Evolutionary conservation across 2,888 invertebrate genomes (phyloP).

Genomic region (Myathropa florea): DNA sequence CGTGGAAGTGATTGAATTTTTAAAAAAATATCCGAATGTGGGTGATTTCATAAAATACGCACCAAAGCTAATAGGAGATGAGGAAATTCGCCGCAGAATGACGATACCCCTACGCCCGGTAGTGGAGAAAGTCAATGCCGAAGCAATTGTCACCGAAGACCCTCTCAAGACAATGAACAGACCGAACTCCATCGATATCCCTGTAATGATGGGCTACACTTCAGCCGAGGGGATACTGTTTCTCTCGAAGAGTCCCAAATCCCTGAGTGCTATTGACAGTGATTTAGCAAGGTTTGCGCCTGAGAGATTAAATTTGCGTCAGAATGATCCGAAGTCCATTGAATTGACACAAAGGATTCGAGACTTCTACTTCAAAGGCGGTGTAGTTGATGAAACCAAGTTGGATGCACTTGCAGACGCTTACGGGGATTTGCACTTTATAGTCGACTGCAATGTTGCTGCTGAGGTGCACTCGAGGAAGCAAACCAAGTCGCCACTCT

Average conservation of each 20-base stretch:
- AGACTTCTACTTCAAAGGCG: conserved; percentile 81
- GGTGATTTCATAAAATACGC: conserved; percentile 73
- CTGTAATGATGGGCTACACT: conserved; percentile 82
- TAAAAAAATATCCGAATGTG: conserved; percentile 68
- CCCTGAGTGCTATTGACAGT: conserved; percentile 73
- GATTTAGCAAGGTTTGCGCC: conserved; percentile 77
- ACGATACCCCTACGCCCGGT: conserved; percentile 77
- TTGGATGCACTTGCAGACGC: conserved; percentile 81
- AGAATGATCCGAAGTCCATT: conserved; percentile 70
- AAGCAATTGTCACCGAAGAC: conserved; percentile 74
- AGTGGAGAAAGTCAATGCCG: conserved; percentile 75
- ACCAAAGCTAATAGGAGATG: conserved; percentile 72
- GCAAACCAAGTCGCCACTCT: conserved; percentile 80
- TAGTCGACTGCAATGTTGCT: conserved; percentile 74
- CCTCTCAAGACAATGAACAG: conserved; percentile 81
- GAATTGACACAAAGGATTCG: conserved; percentile 74
- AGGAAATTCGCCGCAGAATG: conserved; percentile 76
- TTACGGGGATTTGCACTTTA: conserved; percentile 81
- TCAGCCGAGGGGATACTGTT: conserved; percentile 82
- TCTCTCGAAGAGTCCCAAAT: conserved; percentile 71
- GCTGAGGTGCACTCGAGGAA: conserved; percentile 75
- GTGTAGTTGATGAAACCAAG: conserved; percentile 77
- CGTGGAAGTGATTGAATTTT: conserved; percentile 56
- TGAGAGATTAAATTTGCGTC: conserved; percentile 73
- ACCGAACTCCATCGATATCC: conserved; percentile 80